Base-by-base conservation (phyloP, 1,140 invertebrate species). In the Maniola jurtina region DNA sequence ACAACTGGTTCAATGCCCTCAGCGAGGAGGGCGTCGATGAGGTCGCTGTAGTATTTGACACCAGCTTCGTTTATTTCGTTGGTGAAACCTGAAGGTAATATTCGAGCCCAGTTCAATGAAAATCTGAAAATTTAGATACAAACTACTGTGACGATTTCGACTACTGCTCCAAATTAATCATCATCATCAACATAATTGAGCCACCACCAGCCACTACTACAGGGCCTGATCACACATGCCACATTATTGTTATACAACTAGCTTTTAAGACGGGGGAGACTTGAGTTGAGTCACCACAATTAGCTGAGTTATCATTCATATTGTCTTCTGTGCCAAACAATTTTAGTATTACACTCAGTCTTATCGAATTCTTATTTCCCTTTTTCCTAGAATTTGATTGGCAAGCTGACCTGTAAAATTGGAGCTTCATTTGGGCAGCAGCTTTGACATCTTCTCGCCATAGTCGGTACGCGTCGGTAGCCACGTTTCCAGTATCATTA, bases 71-170 rank as follows among this genome's bases (percentile, higher is more conserved):
- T 94, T 2, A 94, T 76, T 33, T 86, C 66, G 61, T 90, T 85
- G 0, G 77, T 63, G 35, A 82, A 88, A 15, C 93, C 93, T 36
- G 78, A 85, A 0, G 93, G 93, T 9, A 93, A 75, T n/a, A 94
- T 81, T 57, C 93, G 74, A 0, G 92, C 35, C 93, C 93, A 94
- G 14, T 92, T 92, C 60, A 94, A 84, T 2, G 94, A 94, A 78
- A 94, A 93, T 33, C 75, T 77, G 10, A 10, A 42, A 10, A 42
- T 13, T 10, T 9, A 2, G 13, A 42, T 2, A 42, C 40, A 42
- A 9, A 42, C 9, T 40, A 16, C 5, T 13, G 13, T 10, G 40
- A 13, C 40, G 9, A 42, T 9, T 42, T 10, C 40, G 2, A 10
- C 40, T 2, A 10, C 40, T 2, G 13, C 13, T 42, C 8, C 9